phyloP scores from a whole-genome alignment of 2,888 invertebrate genomes.

The Lithodes maja region DNA sequence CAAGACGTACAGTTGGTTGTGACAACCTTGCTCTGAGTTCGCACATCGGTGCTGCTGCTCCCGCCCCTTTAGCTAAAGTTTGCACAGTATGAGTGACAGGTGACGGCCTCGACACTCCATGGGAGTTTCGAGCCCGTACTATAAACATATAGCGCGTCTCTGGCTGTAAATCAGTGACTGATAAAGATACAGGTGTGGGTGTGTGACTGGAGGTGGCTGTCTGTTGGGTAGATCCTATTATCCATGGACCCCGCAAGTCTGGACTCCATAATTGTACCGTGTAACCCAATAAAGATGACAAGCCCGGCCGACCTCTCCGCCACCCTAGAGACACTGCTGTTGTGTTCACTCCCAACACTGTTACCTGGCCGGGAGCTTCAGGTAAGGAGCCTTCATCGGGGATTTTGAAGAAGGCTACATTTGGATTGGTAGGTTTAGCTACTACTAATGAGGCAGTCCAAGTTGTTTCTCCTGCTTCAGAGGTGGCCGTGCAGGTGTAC shows the following conservation, averaged over 20 bases:
- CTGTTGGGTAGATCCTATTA: slow-evolving; percentile 39
- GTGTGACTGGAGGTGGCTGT: slow-evolving; percentile 37
- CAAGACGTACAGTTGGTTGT: slow-evolving; percentile 58
- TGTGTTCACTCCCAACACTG: too few relatives aligned
- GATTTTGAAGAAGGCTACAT: slow-evolving; percentile 65
- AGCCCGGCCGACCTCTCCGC: slow-evolving; percentile 89
- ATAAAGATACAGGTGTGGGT: slow-evolving; percentile 81
- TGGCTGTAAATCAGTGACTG: slow-evolving; percentile 84
- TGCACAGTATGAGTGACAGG: slow-evolving; percentile 65
- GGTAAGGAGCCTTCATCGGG: slow-evolving; percentile 77
- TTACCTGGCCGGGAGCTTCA: too few relatives aligned
- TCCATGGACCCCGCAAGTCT: slow-evolving; percentile 52
- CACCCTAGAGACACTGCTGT: slow-evolving; percentile 84
- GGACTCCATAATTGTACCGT: too few relatives aligned
- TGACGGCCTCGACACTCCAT: slow-evolving; percentile 29
- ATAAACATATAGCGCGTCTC: slow-evolving; percentile 89
- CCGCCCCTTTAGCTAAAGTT: slow-evolving; percentile 56
- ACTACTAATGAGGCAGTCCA: slow-evolving; percentile 80
- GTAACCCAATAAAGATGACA: slow-evolving; percentile 80
- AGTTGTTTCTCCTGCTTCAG: slow-evolving; percentile 81
- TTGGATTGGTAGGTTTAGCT: slow-evolving; percentile 77
- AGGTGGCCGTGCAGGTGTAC: slow-evolving; percentile 89
- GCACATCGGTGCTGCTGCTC: slow-evolving; percentile 55
- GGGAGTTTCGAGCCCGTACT: slow-evolving; percentile 64
- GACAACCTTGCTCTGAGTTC: slow-evolving; percentile 60